These are phyloP conservation scores for Andrena cerasifolii DNA, from an alignment of 1,140 invertebrate genomes.

Conservation along the genomic window DNA sequence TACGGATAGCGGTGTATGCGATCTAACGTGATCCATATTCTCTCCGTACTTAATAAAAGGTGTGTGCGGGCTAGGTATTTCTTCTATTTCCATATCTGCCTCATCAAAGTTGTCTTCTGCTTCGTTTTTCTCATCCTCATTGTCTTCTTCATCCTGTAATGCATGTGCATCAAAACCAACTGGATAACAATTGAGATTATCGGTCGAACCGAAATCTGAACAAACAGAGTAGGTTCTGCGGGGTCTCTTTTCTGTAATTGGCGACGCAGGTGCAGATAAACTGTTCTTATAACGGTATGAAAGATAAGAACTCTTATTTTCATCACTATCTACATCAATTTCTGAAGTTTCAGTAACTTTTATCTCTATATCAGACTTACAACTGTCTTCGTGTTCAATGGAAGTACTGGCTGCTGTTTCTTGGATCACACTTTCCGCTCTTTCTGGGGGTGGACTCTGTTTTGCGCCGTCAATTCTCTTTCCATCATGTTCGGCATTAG, in stretches of 20 bases:
- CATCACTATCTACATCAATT: conserved; percentile 27
- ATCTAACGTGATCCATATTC: conserved; percentile 55
- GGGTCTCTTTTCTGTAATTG: conserved; percentile 66
- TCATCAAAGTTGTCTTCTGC: conserved; percentile 80
- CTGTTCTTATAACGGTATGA: conserved; percentile 75
- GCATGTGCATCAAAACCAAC: conserved; percentile 70
- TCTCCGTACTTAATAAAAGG: conserved; percentile 68
- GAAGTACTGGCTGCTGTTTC: conserved; percentile 26
- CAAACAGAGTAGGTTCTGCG: conserved; percentile 67
- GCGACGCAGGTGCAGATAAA: conserved; percentile 75
- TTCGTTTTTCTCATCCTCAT: conserved; percentile 67
- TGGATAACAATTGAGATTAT: conserved; percentile 74
- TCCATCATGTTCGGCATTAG: conserved; percentile 25
- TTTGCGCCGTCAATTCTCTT: conserved; percentile 17
- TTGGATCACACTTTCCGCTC: conserved; percentile 49
- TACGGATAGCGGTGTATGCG: conserved; percentile 71
- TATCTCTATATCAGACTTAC: conserved; percentile 40
- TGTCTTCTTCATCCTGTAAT: conserved; percentile 73
- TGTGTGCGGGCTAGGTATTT: conserved; percentile 70
- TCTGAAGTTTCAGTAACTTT: conserved; percentile 28
- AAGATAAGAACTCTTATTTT: conserved; percentile 48
- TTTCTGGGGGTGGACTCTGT: conserved; percentile 3
- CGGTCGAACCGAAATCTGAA: conserved; percentile 74
- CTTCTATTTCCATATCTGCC: conserved; percentile 79
- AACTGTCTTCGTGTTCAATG: conserved; percentile 27